phyloP scores from a whole-genome alignment of 2,113 vertebrate genomes.

The Macquaria australasica region DNA sequence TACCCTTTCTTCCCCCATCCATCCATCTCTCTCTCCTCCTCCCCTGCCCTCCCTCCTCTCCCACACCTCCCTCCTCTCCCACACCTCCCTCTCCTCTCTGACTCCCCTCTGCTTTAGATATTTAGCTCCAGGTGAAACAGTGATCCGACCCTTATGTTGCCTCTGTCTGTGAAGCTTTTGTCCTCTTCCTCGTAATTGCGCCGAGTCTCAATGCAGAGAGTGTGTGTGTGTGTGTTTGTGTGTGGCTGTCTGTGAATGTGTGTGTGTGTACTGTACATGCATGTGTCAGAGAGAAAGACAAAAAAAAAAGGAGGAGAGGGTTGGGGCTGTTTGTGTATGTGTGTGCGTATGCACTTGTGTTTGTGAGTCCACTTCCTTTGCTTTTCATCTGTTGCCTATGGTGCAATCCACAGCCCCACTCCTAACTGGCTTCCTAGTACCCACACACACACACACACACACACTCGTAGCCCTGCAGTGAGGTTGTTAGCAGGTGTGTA shows the following conservation, averaged over 20 bases:
- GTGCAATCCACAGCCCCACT: constrained; percentile 74
- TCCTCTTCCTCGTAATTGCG: constrained; percentile 81
- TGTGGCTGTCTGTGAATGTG: constrained; percentile 7
- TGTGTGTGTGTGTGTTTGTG: constrained; percentile 5
- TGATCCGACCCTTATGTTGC: constrained; percentile 88
- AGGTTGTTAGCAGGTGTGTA: constrained; percentile 85
- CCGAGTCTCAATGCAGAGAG: constrained; percentile 81
- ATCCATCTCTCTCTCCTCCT: constrained; percentile 38
- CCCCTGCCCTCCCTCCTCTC: constrained; percentile 17
- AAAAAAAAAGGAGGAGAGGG: constrained; percentile 51
- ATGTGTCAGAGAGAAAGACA: constrained; percentile 52
- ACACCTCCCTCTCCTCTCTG: constrained; percentile 34
- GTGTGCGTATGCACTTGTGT: constrained; percentile 17
- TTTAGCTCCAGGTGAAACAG: constrained; percentile 94
- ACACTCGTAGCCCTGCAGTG: constrained; percentile 77
- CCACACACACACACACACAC: constrained; percentile 36
- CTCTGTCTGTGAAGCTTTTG: constrained; percentile 89
- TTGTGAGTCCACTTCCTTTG: constrained; percentile 64
- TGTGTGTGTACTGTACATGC: constrained; percentile 50
- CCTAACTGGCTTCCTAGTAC: constrained; percentile 43
- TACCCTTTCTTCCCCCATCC: background rate
- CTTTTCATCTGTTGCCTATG: constrained; percentile 86
- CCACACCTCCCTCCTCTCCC: constrained; percentile 21
- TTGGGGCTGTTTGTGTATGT: constrained; percentile 28
- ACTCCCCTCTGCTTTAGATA: constrained; percentile 81